Base-by-base conservation (phyloP, 2,113 vertebrate species). In the Cathartes aura region DNA sequence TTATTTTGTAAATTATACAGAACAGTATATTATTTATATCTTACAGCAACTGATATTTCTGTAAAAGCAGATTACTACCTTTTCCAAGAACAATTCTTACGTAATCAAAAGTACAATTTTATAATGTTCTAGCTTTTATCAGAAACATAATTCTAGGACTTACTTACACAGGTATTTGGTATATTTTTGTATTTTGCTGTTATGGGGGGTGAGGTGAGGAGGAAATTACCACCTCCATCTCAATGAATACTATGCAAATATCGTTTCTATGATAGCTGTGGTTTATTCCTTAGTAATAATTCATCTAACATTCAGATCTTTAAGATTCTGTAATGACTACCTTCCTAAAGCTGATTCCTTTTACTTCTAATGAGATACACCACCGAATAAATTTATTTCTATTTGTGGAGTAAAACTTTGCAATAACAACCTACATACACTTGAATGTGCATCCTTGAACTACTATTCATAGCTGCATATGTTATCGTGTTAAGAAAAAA, bases 141-240 rank as follows among this genome's bases (percentile, higher is more conserved):
- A 74, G 38, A 81, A 47, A 74, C 15, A 22, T 40, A 89, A 60
- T 2, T 81, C n/a, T 45, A 60, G 17, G 19, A 70, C 12, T 71
- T 50, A 63, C 8, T 68, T 66, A 52, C 11, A 60, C 5, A 80
- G 27, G 18, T 36, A 55, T 26, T 70, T 38, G 16, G 7, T n/a
- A 13, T 43, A 24, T 90, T 87, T 87, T 75, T 53, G 34, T 68
- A 11, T 74, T 79, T 50, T 79, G 27, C 3, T 1, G 9, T 30
- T 56, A 7, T 3, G 7, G 2, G 13, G 5, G 6, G 8, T 22
- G 8, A 5, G 15, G 6, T 18, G 4, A 30, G 82, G 8, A 38
- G 30, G 58, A 72, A 56, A 32, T 21, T 56, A 68, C 55, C 22
- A 40, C 7, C 29, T 63, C 27, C 34, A 72, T 29, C 38, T 67